Base-by-base conservation (phyloP, 30 jellyfish, hydroid and myxozoan species). In the Aurelia aurita complex sp. Pacific region DNA sequence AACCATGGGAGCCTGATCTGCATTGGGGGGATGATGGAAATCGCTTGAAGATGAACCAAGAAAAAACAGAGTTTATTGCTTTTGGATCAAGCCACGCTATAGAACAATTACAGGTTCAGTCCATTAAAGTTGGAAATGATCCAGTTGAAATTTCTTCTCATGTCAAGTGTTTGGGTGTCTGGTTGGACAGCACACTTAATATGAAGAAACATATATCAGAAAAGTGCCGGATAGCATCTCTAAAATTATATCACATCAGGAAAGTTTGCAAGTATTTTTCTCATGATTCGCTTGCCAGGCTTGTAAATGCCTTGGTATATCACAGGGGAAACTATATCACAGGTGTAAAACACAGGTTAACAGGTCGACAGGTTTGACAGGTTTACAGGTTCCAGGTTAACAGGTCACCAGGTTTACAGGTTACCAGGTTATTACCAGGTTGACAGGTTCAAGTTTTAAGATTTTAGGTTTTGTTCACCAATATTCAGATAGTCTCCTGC, bases 221-320 rank as follows among this genome's bases (percentile, higher is more conserved):
- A 55, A 76, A 62, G 34, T 76, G 86, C 17, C 76, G 61, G n/a
- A 60, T 76, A 55, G 86, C 76, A 8, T 76, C 86, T 76, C 86
- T 59, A 76, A 67, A 67, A 67, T 10, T 67, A 73, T 15, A 60
- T 76, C 4, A 59, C 57, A 76, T 59, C 38, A 76, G 53, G 86
- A 76, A 57, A 33, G 53, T 76, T 76, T 62, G 76, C 64, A 76
- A 76, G 86, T 76, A 76, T 62, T 5, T 76, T 77, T 54, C 86
- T 17, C 77, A 76, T 53, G 86, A 76, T 29, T 76, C 62, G 50
- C 86, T 76, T 55, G 86, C 53, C 63, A 76, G 86, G 38, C 63
- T 76, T 76, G 86, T 76, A 59, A 76, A 76, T 76, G 4, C 86
- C 86, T 76, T 76, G 86, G 86, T 76, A 4, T 76, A 38, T 38